Evolutionary conservation across 23 tunicate species (phyloP).

Genomic region (Botrylloides violaceus): DNA sequence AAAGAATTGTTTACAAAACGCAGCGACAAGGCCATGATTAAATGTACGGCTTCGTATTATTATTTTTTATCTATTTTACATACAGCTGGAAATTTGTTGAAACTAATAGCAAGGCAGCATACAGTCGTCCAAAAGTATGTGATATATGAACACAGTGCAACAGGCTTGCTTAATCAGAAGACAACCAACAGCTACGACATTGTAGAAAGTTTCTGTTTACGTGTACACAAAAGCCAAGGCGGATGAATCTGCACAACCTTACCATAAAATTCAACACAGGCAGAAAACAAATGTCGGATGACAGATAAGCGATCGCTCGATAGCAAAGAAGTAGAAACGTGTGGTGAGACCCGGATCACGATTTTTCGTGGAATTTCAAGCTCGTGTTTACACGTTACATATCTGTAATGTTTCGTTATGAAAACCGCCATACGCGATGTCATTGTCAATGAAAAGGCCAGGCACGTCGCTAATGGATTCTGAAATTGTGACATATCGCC

Average conservation of each 20-base stretch:
- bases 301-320: too few relatives aligned
- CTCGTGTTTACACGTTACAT: not conserved
- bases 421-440: too few relatives aligned
- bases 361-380: not conserved
- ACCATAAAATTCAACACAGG: too few relatives aligned
- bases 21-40: not conserved
- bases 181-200: not conserved
- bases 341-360: not conserved
- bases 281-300: too few relatives aligned
- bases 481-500: too few relatives aligned
- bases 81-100: not conserved
- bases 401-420: not conserved
- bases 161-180: not conserved
- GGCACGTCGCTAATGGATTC: too few relatives aligned
- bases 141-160: too few relatives aligned
- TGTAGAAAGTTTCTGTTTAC: not conserved
- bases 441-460: too few relatives aligned
- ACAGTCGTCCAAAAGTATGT: not conserved
- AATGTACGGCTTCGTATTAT: too few relatives aligned
- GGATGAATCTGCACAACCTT: too few relatives aligned
- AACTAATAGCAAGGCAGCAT: not conserved
- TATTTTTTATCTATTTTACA: not conserved
- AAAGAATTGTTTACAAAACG: not conserved
- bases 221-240: not conserved
- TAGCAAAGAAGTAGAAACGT: not conserved